Conservation (phyloP, 1,140 invertebrate genomes). For the Zaprionus lachaisei region DNA sequence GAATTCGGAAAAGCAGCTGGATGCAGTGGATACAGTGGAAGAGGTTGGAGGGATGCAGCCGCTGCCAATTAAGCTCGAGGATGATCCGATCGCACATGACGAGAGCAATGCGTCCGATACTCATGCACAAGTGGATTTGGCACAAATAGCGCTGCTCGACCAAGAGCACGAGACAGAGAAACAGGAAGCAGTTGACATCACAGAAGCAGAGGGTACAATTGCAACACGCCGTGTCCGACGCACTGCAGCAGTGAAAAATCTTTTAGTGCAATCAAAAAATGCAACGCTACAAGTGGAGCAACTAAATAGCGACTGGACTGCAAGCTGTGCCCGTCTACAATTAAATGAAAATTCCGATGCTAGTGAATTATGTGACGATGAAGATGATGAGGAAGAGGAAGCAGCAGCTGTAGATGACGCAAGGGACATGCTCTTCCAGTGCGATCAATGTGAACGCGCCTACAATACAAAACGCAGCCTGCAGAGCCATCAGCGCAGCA, state of each 20-base stretch:
- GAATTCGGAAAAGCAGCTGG: constrained; percentile 18
- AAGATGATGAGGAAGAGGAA: constrained; percentile 13
- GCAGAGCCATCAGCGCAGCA: constrained; percentile 62
- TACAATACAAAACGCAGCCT: constrained; percentile 73
- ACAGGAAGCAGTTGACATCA: background rate
- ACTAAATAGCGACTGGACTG: background rate
- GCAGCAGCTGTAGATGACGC: constrained; percentile 29
- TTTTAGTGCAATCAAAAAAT: background rate
- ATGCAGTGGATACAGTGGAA: constrained; percentile 20
- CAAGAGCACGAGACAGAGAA: constrained; percentile 26
- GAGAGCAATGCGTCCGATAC: constrained; percentile 17
- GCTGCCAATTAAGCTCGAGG: constrained; percentile 24
- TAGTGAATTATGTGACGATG: constrained; percentile 15
- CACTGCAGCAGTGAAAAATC: constrained; percentile 13
- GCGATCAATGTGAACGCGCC: constrained; percentile 65
- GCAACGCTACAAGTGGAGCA: constrained; percentile 1
- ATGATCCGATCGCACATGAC: constrained; percentile 66
- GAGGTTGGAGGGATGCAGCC: constrained; percentile 16
- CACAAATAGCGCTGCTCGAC: constrained; percentile 29
- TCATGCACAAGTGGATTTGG: constrained; percentile 22
- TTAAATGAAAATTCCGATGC: background rate
- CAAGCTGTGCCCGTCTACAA: background rate
- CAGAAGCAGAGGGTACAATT: constrained; percentile 2
- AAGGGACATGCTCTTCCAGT: constrained; percentile 71
- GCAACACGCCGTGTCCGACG: constrained; percentile 16